phyloP scores from a whole-genome alignment of 2,113 vertebrate genomes.

The Felis chaus region DNA sequence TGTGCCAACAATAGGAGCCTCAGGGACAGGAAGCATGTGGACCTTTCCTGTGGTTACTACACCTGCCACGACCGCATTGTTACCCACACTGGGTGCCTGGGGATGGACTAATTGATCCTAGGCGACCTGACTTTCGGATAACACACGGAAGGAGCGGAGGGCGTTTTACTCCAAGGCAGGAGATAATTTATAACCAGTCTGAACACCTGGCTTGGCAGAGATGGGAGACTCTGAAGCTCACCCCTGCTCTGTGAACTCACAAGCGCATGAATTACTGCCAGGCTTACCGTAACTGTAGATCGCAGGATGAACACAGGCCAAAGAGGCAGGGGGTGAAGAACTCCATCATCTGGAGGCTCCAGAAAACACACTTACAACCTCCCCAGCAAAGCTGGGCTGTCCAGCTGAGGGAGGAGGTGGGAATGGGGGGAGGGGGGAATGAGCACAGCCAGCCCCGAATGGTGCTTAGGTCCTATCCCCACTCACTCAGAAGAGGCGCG shows the following conservation, averaged over 20 bases:
- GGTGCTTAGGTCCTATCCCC: not conserved
- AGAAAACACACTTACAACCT: not conserved
- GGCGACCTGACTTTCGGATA: not conserved
- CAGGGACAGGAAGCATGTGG: not conserved
- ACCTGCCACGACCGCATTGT: rapidly evolving
- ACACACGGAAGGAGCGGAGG: not conserved
- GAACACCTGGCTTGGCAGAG: not conserved
- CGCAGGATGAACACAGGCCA: not conserved
- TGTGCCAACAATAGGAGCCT: rapidly evolving
- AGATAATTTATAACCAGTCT: not conserved
- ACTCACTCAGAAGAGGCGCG: rapidly evolving
- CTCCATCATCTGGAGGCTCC: not conserved
- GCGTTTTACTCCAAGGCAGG: not conserved
- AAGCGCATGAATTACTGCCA: not conserved
- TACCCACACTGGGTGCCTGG: not conserved
- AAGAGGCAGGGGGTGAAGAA: not conserved
- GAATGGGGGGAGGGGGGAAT: rapidly evolving
- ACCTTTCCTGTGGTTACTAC: not conserved
- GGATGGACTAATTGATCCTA: not conserved
- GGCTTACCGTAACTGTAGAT: not conserved
- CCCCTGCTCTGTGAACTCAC: not conserved
- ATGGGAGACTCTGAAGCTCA: not conserved
- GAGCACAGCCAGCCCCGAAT: not conserved
- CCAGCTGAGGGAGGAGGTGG: not conserved
- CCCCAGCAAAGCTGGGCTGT: not conserved